Conservation (phyloP, 2,797 vertebrate species). For the Chrysocyon brachyurus region DNA sequence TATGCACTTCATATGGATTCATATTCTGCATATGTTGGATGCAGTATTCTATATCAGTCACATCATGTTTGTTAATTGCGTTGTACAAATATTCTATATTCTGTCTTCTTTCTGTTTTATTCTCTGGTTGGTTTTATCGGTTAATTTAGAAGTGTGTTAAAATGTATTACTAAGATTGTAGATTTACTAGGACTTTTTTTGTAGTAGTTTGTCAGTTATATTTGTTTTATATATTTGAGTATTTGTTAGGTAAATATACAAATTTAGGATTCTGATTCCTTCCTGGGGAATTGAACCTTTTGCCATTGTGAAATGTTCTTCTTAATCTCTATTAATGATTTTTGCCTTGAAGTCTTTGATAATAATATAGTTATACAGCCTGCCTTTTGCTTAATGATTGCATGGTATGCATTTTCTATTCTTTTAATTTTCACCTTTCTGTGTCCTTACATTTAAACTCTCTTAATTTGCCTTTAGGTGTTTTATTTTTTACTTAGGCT, state of each 20-base stretch:
- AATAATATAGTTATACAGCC: neutral
- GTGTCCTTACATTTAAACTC: neutral
- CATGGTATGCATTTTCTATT: neutral
- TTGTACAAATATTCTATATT: conserved; percentile 47
- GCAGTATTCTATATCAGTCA: conserved; percentile 51
- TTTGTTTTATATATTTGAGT: conserved; percentile 33
- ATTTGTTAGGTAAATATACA: neutral
- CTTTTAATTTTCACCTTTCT: neutral
- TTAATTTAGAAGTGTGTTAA: conserved; percentile 35
- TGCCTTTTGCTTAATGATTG: neutral
- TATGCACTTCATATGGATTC: conserved; percentile 64
- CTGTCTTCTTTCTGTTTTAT: neutral
- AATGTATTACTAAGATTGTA: neutral
- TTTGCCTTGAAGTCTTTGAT: neutral
- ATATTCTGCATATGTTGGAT: conserved; percentile 68
- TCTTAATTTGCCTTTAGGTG: neutral
- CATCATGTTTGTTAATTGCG: conserved; percentile 56
- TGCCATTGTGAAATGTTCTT: neutral
- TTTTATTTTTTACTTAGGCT: neutral
- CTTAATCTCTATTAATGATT: neutral
- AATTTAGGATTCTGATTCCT: neutral
- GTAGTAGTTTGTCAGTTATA: neutral
- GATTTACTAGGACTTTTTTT: neutral
- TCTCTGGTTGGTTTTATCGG: conserved; percentile 43
- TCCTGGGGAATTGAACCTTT: neutral